These are phyloP conservation scores for Rhopalosiphum nymphaeae DNA, from an alignment of 2,888 invertebrate species.

Conservation along the genomic window DNA sequence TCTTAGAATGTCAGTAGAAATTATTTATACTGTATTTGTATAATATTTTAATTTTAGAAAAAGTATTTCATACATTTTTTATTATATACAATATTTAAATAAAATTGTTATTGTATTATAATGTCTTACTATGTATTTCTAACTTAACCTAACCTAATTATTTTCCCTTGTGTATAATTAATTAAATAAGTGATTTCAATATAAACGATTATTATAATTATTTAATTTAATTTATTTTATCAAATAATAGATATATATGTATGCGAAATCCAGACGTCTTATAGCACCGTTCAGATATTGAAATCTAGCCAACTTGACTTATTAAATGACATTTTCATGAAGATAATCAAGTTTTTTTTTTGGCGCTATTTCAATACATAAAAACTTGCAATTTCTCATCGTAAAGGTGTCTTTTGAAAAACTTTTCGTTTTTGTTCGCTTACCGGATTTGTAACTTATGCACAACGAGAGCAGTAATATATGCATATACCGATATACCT, in stretches of 20 bases:
- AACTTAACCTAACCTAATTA: background rate
- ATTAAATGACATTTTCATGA: slow-evolving; percentile 1
- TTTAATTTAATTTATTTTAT: background rate
- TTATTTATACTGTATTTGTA: background rate
- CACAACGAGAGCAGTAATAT: background rate
- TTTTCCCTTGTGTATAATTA: background rate
- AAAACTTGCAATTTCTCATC: background rate
- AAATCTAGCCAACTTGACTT: slow-evolving; percentile 20
- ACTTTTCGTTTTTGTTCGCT: slow-evolving; percentile 37
- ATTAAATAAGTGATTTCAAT: background rate
- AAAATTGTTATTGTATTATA: background rate
- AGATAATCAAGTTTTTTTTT: background rate
- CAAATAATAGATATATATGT: background rate
- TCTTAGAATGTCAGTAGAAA: background rate
- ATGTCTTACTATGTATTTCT: background rate
- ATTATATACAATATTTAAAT: no score
- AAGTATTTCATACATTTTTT: background rate
- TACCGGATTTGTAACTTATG: slow-evolving; percentile 37
- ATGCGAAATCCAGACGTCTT: background rate
- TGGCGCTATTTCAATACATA: slow-evolving; percentile 33
- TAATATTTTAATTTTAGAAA: background rate
- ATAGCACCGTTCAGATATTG: background rate
- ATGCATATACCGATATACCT: no score
- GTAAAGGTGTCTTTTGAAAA: slow-evolving; percentile 3
- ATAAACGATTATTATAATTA: background rate